Conservation (phyloP, 2,888 invertebrate species). For the Trachelus tabidus region DNA sequence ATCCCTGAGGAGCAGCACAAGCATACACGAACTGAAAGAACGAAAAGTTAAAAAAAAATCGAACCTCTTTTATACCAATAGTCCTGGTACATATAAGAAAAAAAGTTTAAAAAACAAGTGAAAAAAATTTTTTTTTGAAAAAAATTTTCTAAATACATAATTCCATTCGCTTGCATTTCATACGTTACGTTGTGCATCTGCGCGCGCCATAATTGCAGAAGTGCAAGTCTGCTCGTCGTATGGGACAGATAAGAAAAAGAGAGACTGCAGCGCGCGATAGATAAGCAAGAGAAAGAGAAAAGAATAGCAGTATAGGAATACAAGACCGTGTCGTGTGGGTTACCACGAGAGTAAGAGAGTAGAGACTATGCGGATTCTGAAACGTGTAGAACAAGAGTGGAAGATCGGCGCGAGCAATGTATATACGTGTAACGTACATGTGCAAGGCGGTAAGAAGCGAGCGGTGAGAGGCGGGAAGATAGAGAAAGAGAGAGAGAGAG, state of each 20-base stretch:
- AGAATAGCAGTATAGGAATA: slow-evolving; percentile 24
- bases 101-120: fast-evolving
- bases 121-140: too few relatives aligned
- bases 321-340: slow-evolving; percentile 34
- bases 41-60: not conserved
- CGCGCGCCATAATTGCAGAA: slow-evolving; percentile 32
- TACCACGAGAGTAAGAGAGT: slow-evolving; percentile 28
- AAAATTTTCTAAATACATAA: not conserved
- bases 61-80: not conserved
- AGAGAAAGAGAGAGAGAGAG: slow-evolving; percentile 13
- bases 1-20: not conserved
- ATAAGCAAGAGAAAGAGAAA: slow-evolving; percentile 16
- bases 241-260: slow-evolving; percentile 18
- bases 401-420: not conserved
- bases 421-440: not conserved
- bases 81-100: not conserved
- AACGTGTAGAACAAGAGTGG: not conserved
- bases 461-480: slow-evolving; percentile 21
- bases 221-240: slow-evolving; percentile 7
- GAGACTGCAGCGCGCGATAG: slow-evolving; percentile 10
- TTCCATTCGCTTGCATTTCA: not conserved
- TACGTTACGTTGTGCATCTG: not conserved
- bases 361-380: slow-evolving; percentile 3
- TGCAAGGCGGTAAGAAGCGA: not conserved
- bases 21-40: not conserved